Base-by-base conservation (phyloP, 2,797 vertebrate genomes). In the Morus bassanus region DNA sequence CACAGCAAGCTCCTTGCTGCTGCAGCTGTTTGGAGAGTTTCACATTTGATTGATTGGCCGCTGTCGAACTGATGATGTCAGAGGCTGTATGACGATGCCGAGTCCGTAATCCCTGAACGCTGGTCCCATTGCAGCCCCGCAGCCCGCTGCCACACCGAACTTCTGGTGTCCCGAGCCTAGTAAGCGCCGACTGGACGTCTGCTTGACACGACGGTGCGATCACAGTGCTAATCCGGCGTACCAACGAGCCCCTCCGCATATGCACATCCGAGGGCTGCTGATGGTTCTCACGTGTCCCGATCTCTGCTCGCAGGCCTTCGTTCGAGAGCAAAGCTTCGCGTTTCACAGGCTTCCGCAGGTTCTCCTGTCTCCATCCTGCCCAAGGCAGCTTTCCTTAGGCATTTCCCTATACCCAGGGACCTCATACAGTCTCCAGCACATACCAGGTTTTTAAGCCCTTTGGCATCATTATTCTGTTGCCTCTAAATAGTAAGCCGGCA, bases 211-310 rank as follows among this genome's bases (percentile, higher is more conserved):
- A 4, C 30, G 3, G 0, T 8, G 54, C 8, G 2, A 2, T 50
- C 51, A 3, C 1, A 2, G 45, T 23, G 8, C 60, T 48, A 6
- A 23, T 25, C 56, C 15, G 3, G 21, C 10, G 0, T 7, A 3
- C 6, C 12, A 4, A 2, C 2, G 12, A 9, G 39, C 39, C 51
- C 39, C 41, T 11, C 19, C 4, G 21, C 7, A 0, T 7, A 2
- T 8, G 22, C 8, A 5, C 39, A 1, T 10, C 3, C 0, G 5
- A 11, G 59, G 63, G 31, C 3, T 3, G 28, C 9, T 1, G 1
- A 0, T 22, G 45, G 39, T 10, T 77, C 51, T 35, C 4, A 0
- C 2, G 4, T 7, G 6, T 41, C 64, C 60, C 35, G 23, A 9
- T 17, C 48, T 10, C 30, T 18, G 10, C 24, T 59, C 17, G 3